phyloP scores from a whole-genome alignment of 2,888 invertebrate species.

The Ametastegia equiseti region DNA sequence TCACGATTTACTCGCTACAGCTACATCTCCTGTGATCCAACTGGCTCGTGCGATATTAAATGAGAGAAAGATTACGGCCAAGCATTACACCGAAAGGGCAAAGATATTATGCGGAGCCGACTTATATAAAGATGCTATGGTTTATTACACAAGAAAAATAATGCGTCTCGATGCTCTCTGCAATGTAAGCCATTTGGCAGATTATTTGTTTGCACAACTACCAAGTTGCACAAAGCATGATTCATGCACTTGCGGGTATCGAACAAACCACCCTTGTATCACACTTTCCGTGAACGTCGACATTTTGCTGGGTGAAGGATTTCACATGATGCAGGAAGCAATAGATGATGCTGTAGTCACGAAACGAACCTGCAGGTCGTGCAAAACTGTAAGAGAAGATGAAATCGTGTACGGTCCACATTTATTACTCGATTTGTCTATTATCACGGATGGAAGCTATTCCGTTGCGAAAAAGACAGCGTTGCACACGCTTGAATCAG shows the following conservation, averaged over 20 bases:
- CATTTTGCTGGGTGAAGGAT: conserved; percentile 7
- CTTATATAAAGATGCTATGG: neutral
- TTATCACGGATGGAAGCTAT: conserved; percentile 9
- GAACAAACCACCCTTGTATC: neutral
- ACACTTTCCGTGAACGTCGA: conserved; percentile 19
- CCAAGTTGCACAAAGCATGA: conserved; percentile 14
- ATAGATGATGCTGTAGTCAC: conserved; percentile 7
- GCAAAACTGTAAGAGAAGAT: conserved; percentile 20
- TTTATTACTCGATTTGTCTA: conserved; percentile 4
- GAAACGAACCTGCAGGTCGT: conserved; percentile 17
- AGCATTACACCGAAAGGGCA: conserved; percentile 6
- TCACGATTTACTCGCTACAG: neutral
- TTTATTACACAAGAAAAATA: neutral
- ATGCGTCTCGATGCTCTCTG: conserved; percentile 24
- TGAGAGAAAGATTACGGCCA: conserved; percentile 10
- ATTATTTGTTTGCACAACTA: conserved; percentile 1
- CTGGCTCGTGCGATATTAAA: conserved; percentile 19
- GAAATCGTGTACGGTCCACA: conserved; percentile 12
- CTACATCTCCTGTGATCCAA: neutral
- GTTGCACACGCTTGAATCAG: neutral
- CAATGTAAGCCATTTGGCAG: conserved; percentile 23
- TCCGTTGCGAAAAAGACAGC: neutral
- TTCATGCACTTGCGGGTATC: conserved; percentile 26
- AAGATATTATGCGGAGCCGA: neutral
- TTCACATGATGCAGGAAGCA: conserved; percentile 26